Evolutionary conservation across 2,797 vertebrate species (phyloP).

Genomic region (Falco berigora): DNA sequence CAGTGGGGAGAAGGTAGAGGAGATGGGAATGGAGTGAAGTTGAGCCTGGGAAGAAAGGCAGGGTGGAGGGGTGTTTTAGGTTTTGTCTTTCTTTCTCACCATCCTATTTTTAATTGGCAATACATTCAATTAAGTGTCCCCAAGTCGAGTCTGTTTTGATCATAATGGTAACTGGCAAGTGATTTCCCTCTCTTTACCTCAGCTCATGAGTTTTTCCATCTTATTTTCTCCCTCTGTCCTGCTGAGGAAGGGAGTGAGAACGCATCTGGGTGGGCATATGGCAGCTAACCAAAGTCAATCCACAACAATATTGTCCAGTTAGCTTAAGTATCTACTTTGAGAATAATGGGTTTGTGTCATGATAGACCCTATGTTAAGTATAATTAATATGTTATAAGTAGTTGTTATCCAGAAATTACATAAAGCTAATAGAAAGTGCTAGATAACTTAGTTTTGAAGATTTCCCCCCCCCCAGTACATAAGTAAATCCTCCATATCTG

Average conservation of each 20-base stretch:
- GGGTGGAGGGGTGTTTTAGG: not conserved
- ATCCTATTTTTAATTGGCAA: not conserved
- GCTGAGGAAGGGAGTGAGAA: not conserved
- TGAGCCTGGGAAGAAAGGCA: not conserved
- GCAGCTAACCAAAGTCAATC: not conserved
- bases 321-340: not conserved
- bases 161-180: not conserved
- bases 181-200: not conserved
- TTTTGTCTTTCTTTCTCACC: not conserved
- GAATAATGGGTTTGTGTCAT: not conserved
- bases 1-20: not conserved
- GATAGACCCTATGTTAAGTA: not conserved
- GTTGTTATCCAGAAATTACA: not conserved
- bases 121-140: not conserved
- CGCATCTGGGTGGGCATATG: not conserved
- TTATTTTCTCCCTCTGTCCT: not conserved
- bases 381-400: not conserved
- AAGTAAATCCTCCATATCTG: not conserved
- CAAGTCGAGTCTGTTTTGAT: not conserved
- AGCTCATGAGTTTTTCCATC: not conserved
- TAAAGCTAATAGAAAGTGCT: not conserved
- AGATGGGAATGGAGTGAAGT: not conserved
- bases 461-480: not conserved
- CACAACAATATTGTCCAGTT: not conserved
- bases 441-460: not conserved